Evolutionary conservation across 2,888 invertebrate genomes (phyloP), one percentile per base, ranked within the genome.

Genomic region (Panzeria rudis): DNA sequence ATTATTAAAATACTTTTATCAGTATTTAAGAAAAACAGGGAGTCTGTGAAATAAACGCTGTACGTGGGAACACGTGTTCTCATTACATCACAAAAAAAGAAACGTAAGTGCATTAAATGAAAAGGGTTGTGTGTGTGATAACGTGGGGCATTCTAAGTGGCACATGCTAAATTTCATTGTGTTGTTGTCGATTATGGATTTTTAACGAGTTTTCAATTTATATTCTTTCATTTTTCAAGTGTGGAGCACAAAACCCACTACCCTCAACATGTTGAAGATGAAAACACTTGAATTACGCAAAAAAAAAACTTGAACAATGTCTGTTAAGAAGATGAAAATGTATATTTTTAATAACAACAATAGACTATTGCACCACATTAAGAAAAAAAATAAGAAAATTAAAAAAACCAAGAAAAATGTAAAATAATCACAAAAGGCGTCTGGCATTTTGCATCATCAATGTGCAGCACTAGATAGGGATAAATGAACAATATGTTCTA

Each of bases 161-260:
- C 85, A 85, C 85, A 85, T 82, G 85, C 85, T 82, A 78, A 85
- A 82, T 82, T 79, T 85, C 85, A 78, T 69, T 85, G 78, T 79
- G 75, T 75, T 85, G 82, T 85, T 85, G 78, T 78, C 85, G 89
- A 92, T 92, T 92, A 92, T 92, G 92, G 91, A 90, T 92, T 92
- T 92, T 92, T 92, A 92, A 92, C 92, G 92, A 92, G 91, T 92
- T 91, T 92, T 92, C 91, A 91, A 91, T 91, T 91, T 91, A 91
- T 90, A 81, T 86, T 83, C 84, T 86, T 81, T 76, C 35, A 73
- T 50, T 73, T 66, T 59, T 87, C 84, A 86, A 86, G 86, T 79
- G 79, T 35, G 54, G 47, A 20, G 76, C 29, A 85, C 32, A 68
- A 50, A 77, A 68, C n/a, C 59, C 29, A 50, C 44, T 59, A 50